Percentiles rank a stretch among this genome's conserved stretches.
Conservation (phyloP, 1,140 invertebrate genomes). For the Drosophila orosa region DNA sequence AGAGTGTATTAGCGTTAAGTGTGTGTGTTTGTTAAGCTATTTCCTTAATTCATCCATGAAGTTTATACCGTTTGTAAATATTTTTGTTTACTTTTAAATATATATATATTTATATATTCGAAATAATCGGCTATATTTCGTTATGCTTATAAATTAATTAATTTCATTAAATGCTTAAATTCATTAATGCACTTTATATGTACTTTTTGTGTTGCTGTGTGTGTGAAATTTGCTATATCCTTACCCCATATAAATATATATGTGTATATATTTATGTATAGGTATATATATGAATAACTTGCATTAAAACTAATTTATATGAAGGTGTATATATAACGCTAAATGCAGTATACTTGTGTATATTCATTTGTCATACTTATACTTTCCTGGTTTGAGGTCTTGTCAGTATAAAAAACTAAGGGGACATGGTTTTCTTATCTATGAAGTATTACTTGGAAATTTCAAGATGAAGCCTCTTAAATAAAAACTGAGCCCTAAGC, state of each 20-base stretch:
- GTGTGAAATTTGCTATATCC: constrained; percentile 76
- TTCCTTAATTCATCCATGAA: constrained; percentile 31
- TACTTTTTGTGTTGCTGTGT: constrained; percentile 81
- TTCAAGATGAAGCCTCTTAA: constrained; percentile 67
- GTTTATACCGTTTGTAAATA: constrained; percentile 45
- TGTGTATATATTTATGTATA: constrained; percentile 51
- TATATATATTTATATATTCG: constrained; percentile 49
- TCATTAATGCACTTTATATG: constrained; percentile 83
- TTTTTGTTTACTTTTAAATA: constrained; percentile 32
- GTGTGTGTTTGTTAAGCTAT: constrained; percentile 9
- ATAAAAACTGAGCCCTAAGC: constrained; percentile 34
- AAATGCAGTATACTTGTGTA: constrained; percentile 81
- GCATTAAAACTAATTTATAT: constrained; percentile 41
- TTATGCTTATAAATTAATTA: constrained; percentile 79
- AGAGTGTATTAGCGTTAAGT: constrained; percentile 17
- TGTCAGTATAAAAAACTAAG: constrained; percentile 53
- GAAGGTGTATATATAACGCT: constrained; percentile 61
- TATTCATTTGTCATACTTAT: constrained; percentile 57
- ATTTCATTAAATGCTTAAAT: constrained; percentile 82
- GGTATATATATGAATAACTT: constrained; percentile 54
- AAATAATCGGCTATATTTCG: constrained; percentile 45
- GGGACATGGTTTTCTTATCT: constrained; percentile 7
- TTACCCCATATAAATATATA: constrained; percentile 58
- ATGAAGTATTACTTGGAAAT: constrained; percentile 43
- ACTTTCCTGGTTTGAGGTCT: constrained; percentile 60